Percentiles rank a stretch among this genome's conserved stretches.
These are phyloP conservation scores for Globia sparganii DNA, from an alignment of 2,888 invertebrate genomes.

Conservation along the genomic window DNA sequence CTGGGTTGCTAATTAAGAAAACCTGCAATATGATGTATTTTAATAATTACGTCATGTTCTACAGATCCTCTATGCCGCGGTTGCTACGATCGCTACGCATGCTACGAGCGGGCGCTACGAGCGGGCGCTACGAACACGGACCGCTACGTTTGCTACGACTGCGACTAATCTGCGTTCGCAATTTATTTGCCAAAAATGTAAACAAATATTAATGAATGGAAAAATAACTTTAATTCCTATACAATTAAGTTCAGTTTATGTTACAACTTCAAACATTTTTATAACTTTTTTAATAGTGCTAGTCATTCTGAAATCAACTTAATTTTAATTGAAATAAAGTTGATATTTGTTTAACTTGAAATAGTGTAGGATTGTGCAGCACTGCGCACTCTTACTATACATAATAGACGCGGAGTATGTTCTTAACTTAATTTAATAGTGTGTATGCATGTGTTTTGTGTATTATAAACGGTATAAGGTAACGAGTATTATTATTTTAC, in stretches of 20 bases:
- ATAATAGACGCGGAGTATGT: not conserved
- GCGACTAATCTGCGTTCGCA: no score
- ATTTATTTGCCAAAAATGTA: no score
- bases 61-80: conserved; percentile 31
- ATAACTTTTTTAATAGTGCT: no score
- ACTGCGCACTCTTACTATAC: no score
- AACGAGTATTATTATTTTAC: not conserved
- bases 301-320: no score
- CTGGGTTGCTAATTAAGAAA: not conserved
- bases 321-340: no score
- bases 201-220: no score
- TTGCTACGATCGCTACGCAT: conserved; percentile 39
- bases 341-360: no score
- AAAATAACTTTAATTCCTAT: no score
- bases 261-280: no score
- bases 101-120: conserved; percentile 37
- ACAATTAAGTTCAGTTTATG: no score
- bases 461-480: not conserved
- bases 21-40: conserved; percentile 4
- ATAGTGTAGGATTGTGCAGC: no score
- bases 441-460: not conserved
- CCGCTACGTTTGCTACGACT: conserved; percentile 16
- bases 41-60: not conserved
- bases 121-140: conserved; percentile 34
- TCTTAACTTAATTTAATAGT: not conserved